A percentile compares a stretch with the other conserved stretches of the same genome.
These are phyloP conservation scores for Phoxinus dragarum DNA, from an alignment of 2,797 vertebrate genomes.

Conservation along the genomic window DNA sequence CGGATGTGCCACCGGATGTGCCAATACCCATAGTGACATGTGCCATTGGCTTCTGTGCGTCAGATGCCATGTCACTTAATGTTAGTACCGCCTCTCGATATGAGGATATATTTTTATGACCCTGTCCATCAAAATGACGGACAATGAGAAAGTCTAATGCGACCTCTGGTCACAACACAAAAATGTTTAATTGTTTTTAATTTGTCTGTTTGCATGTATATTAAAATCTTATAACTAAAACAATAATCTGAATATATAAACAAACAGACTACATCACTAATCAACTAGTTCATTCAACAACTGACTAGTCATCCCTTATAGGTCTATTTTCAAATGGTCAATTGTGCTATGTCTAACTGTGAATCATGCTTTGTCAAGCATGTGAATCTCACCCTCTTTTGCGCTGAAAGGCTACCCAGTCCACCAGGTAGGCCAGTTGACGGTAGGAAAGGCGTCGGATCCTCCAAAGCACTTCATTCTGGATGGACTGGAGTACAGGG, in stretches of 20 bases:
- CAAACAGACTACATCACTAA: not conserved
- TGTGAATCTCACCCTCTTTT: slow-evolving; percentile 33
- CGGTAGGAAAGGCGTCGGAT: slow-evolving; percentile 81
- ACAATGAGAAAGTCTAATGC: not conserved
- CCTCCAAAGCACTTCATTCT: slow-evolving; percentile 90
- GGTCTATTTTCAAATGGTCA: not conserved
- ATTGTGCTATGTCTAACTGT: not conserved
- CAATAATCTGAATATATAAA: not conserved
- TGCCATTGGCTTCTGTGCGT: too few relatives aligned
- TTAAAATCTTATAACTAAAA: not conserved
- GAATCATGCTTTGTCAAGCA: not conserved
- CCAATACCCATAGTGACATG: too few relatives aligned
- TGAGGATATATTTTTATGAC: not conserved
- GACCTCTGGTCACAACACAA: not conserved
- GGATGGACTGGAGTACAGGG: slow-evolving; percentile 74
- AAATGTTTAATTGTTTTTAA: not conserved
- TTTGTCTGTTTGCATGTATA: too few relatives aligned
- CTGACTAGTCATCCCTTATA: not conserved
- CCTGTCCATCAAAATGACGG: not conserved
- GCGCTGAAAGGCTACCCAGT: slow-evolving; percentile 63
- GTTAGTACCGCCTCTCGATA: too few relatives aligned
- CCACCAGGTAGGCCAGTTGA: slow-evolving; percentile 77
- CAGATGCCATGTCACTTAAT: too few relatives aligned
- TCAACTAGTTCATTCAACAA: not conserved
- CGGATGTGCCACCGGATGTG: too few relatives aligned